Evolutionary conservation across 2,888 invertebrate genomes (phyloP).

Genomic region (Hecatera dysodea): DNA sequence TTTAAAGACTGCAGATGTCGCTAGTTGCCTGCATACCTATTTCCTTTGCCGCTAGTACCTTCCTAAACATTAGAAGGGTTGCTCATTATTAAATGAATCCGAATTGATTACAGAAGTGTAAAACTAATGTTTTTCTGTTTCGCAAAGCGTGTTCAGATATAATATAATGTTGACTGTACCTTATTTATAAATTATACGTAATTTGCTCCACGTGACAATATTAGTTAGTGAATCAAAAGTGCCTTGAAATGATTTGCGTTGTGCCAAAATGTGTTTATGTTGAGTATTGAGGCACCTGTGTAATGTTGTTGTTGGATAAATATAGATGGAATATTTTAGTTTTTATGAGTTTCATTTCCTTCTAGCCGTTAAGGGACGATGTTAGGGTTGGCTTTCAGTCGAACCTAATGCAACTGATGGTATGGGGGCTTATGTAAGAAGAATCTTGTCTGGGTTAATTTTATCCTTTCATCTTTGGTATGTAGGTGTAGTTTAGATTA

Average conservation of each 20-base stretch:
- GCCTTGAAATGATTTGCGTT: conserved; percentile 61
- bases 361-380: neutral
- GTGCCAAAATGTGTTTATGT: conserved; percentile 61
- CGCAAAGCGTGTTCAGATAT: conserved; percentile 26
- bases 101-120: conserved; percentile 6
- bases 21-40: conserved; percentile 10
- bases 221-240: conserved; percentile 43
- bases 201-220: conserved; percentile 52
- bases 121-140: conserved; percentile 12
- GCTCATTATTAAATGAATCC: conserved; percentile 5
- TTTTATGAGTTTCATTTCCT: conserved; percentile 47
- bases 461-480: no score
- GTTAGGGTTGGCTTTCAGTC: neutral
- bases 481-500: no score
- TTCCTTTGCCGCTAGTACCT: conserved; percentile 22
- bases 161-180: conserved; percentile 39
- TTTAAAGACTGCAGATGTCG: conserved; percentile 12
- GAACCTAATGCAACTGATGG: no score
- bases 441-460: no score
- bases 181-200: conserved; percentile 48
- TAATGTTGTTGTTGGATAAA: conserved; percentile 61
- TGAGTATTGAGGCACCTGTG: conserved; percentile 40
- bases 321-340: conserved; percentile 63
- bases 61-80: neutral
- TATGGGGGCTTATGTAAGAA: no score